Evolutionary conservation across 2,113 vertebrate genomes (phyloP), one percentile per base, ranked within the genome.

Genomic region (Poeciliopsis turrubarensis): DNA sequence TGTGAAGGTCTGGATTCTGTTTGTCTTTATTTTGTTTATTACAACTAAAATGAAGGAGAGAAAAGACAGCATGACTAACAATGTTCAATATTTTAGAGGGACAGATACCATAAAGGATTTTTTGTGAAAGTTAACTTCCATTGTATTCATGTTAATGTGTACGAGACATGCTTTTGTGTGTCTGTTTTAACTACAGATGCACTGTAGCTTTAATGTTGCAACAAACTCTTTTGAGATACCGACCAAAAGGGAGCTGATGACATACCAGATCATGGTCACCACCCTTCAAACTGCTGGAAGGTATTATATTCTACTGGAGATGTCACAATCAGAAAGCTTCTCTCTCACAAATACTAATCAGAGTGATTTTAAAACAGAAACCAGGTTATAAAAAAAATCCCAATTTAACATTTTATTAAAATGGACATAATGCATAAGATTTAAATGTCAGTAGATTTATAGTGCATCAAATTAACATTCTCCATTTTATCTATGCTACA

Each of bases 201-300:
- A 54, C 29, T 51, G 41, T 29, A 68, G 47, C 67, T 27, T 68
- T 10, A 7, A 68, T 44, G 9, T 3, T 5, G 4, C 5, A 54
- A 25, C 3, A 31, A 31, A 31, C 27, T 12, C 27, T 3, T 15
- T 68, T 4, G 29, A 54, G 19, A 54, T 68, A 29, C 67, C 67
- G 1, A 22, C 26, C 25, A 31, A 41, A 68, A 1, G 5, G 14
- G 17, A 22, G 4, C 41, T 68, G 41, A 68, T 68, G 67, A 31
- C 13, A 25, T 51, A 51, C 67, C 30, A 51, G 27, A 68, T 68
- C 19, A 8, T 68, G 44, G 67, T 68, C 41, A 68, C 67, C 27
- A 68, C 67, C 39, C 41, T 68, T 13, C 44, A 51, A 27, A 51
- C 67, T 54, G 41, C 15, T 15, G 67, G 67, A 54, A 68, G 67